Evolutionary conservation across 2,888 invertebrate species (phyloP).

Genomic region (Euplagia quadripunctaria): DNA sequence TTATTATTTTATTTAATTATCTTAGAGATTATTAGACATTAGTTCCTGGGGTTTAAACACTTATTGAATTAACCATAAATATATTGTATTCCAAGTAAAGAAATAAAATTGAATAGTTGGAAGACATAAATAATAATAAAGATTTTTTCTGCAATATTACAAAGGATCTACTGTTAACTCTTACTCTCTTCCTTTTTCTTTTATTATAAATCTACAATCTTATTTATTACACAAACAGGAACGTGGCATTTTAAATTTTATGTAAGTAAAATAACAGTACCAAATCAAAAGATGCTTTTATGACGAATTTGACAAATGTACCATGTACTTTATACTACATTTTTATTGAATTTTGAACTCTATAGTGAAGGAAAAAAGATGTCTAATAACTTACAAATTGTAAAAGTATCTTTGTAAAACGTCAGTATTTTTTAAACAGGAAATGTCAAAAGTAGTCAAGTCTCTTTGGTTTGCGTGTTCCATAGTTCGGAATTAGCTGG

Average conservation of each 20-base stretch:
- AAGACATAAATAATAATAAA: background rate
- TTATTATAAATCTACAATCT: constrained; percentile 2
- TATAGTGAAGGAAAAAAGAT: constrained; percentile 25
- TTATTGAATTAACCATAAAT: too few species aligned
- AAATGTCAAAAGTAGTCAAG: constrained; percentile 78
- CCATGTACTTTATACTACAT: constrained; percentile 12
- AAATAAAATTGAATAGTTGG: too few species aligned
- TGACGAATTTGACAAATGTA: constrained; percentile 58
- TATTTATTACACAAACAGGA: background rate
- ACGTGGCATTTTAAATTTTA: background rate
- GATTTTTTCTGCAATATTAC: background rate
- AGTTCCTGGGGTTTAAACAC: background rate
- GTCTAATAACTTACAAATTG: constrained; percentile 13
- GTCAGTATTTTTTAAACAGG: constrained; percentile 75
- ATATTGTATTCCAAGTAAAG: too few species aligned
- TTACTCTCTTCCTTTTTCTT: background rate
- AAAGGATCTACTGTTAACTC: background rate
- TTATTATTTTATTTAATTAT: too few species aligned
- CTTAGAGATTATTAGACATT: background rate
- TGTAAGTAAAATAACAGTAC: constrained; percentile 63
- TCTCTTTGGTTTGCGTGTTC: constrained; percentile 76
- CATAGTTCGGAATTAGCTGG: constrained; percentile 59
- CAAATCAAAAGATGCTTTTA: constrained; percentile 70
- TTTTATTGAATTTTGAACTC: constrained; percentile 35
- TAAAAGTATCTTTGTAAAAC: constrained; percentile 56